Base-by-base conservation (phyloP, 2,113 vertebrate species). In the Synodontis membranacea region DNA sequence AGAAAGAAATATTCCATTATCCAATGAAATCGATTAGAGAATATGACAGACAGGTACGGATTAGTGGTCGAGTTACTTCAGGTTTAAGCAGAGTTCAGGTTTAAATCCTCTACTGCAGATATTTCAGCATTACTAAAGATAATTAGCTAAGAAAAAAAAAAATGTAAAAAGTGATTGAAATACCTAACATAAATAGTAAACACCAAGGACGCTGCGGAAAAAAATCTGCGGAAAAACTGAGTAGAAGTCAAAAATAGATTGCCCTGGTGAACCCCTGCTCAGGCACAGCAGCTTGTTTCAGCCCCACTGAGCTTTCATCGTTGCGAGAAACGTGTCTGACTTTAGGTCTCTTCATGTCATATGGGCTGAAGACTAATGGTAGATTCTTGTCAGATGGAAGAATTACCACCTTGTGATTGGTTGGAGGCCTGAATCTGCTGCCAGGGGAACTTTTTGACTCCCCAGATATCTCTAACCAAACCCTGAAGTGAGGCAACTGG, bases 221-320 rank as follows among this genome's bases (percentile, higher is more conserved):
- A 78, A 52, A 50, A 34, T 79, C n/a, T 79, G 25, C 15, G n/a
- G n/a, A n/a, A 15, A n/a, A 23, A 34, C 31, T 56, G 9, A 39
- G 37, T 25, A 80, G 4, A 21, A 39, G 31, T 46, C 19, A 42
- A 58, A 42, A 80, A 37, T 80, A 42, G 34, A 23, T 25, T 0
- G 9, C 42, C 52, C 34, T 12, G 48, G 2, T 34, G 48, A 79
- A 79, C 46, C 48, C 15, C 75, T 78, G 75, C n/a, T 52, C 75
- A 50, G 72, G n/a, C 25, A 46, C 42, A 28, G 37, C 42, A 9
- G 75, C 48, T 79, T 34, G n/a, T 52, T 79, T 79, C 75, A 79
- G 75, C 75, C 23, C 48, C 75, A 23, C 75, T 79, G 75, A 54
- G 75, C 15, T 79, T 79, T 79, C 48, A 79, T 34, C 14, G n/a